Evolutionary conservation across 2,888 invertebrate species (phyloP), one percentile per base, ranked within the genome.

Genomic region (Scaeva pyrastri): DNA sequence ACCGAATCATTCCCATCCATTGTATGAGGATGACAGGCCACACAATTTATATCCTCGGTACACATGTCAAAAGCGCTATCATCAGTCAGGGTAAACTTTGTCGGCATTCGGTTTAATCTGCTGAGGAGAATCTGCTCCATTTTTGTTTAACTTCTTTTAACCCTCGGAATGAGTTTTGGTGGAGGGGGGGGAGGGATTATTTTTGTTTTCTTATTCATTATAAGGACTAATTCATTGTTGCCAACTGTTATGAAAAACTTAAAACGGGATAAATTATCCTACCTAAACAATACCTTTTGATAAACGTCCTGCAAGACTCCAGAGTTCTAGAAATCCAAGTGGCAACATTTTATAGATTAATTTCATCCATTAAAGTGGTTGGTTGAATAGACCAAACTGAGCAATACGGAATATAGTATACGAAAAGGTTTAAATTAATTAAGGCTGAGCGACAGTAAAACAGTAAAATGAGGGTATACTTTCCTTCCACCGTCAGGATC

Each of bases 381-480:
- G 70, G 19, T 62, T 70, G 31, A 31, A 31, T n/a, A 55, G 68
- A 74, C 68, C n/a, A 45, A 68, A 58, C 52, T 66, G 66, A 66
- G 39, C 43, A 48, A 21, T 45, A 45, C 26, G 45, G 60, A 45
- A 5, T 7, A 31, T 2, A 31, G 8, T 31, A 66, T 68, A 68
- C 39, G 62, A 70, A 83, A 78, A 74, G 79, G 73, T 84, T 79
- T 84, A 79, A 79, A 84, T 84, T 84, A 79, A 84, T 84, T 84
- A 84, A 78, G 74, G 70, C 56, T 56, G 76, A 45, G 31, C 8
- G 76, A 43, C 16, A 16, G 68, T 16, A 39, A n/a, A 62, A 43
- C 16, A 16, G 68, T 16, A 39, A n/a, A 62, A 45, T 45, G 19
- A 14, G 16, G 19, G 62, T 52, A 23, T 23, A 26, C 1, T 4